Evolutionary conservation across 2,888 invertebrate genomes (phyloP).

Genomic region (Diploptera punctata): DNA sequence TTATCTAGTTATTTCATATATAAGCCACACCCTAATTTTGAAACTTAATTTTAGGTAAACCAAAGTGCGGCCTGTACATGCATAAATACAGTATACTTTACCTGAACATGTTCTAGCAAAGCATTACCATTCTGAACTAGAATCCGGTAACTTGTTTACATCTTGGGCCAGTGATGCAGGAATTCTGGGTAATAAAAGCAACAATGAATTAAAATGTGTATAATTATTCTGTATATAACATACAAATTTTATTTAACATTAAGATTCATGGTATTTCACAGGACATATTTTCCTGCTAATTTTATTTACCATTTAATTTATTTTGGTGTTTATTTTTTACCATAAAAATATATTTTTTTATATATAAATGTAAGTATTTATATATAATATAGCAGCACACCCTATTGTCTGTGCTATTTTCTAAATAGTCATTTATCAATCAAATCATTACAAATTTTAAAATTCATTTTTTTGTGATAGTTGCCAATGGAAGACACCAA

Average conservation of each 20-base stretch:
- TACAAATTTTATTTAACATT: conserved; percentile 17
- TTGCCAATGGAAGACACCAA: conserved; percentile 4
- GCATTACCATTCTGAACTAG: too few species aligned
- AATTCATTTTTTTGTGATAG: neutral
- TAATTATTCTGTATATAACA: conserved; percentile 24
- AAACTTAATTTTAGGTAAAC: too few species aligned
- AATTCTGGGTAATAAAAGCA: too few species aligned
- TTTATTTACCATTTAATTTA: neutral
- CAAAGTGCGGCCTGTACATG: too few species aligned
- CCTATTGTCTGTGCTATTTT: conserved; percentile 6
- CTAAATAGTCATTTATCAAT: neutral
- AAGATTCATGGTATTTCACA: neutral
- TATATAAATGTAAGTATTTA: neutral
- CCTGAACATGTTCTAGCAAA: too few species aligned
- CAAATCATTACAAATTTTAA: neutral
- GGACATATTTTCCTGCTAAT: neutral
- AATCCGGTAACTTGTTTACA: too few species aligned
- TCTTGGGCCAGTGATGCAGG: too few species aligned
- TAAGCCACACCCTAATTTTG: too few species aligned
- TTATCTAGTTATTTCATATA: too few species aligned
- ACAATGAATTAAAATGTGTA: conserved; percentile 17
- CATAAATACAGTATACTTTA: too few species aligned
- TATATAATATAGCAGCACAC: neutral
- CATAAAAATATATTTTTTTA: conserved; percentile 15
- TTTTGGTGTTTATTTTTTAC: neutral